A percentile compares a stretch with the other conserved stretches of the same genome.
Evolutionary conservation across 2,888 invertebrate genomes (phyloP).

Genomic region (Dasysyrphus albostriatus): DNA sequence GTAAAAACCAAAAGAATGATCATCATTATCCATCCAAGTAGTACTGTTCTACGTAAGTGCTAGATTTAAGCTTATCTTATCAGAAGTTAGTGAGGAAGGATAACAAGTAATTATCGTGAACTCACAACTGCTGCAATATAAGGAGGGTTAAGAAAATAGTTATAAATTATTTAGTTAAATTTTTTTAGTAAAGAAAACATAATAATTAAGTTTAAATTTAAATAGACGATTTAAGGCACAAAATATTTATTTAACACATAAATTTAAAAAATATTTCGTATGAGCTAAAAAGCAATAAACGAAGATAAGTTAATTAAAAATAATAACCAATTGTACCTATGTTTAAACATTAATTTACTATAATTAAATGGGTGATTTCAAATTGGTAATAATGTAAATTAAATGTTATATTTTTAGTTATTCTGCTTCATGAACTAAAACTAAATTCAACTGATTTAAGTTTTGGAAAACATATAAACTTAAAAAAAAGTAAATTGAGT

Average conservation of each 20-base stretch:
- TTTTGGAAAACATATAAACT: not conserved
- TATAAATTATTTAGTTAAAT: not conserved
- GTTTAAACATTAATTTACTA: not conserved
- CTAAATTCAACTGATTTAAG: not conserved
- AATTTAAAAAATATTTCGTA: not conserved
- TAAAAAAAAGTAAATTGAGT: no score
- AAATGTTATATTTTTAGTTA: not conserved
- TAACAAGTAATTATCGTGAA: not conserved
- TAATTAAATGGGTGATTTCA: not conserved
- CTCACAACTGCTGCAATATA: not conserved
- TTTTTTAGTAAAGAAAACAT: not conserved
- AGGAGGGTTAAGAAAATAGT: not conserved
- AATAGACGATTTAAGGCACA: not conserved
- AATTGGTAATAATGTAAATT: not conserved
- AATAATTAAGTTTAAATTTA: not conserved
- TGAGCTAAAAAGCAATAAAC: not conserved
- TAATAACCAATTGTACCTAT: not conserved
- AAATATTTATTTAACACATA: not conserved
- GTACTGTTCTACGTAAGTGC: not conserved
- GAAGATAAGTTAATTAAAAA: not conserved
- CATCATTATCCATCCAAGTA: no score
- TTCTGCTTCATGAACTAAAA: not conserved
- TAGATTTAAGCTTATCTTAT: conserved; percentile 8
- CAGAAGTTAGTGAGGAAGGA: not conserved
- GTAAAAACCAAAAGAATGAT: not conserved